These are phyloP conservation scores for Aselliscus stoliczkanus DNA, from an alignment of 2,797 vertebrate genomes.

Conservation along the genomic window DNA sequence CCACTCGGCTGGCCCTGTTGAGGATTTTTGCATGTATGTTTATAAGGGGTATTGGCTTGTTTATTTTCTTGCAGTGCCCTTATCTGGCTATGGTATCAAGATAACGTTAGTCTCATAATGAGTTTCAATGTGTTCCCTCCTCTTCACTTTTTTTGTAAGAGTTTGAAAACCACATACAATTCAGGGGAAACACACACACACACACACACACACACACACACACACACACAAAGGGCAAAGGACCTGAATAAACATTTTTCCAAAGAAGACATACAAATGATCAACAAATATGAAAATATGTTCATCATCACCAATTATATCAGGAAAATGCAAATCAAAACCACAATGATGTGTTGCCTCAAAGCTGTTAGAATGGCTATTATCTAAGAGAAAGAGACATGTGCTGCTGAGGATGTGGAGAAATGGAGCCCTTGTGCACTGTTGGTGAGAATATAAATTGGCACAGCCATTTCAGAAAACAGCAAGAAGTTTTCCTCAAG, in stretches of 20 bases:
- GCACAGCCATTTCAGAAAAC: background rate
- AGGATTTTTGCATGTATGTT: background rate
- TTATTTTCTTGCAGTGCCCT: background rate
- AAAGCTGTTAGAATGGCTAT: background rate
- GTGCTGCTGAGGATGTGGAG: too few relatives aligned
- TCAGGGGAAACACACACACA: background rate
- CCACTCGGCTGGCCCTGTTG: too few relatives aligned
- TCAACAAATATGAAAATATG: background rate
- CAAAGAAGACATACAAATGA: background rate
- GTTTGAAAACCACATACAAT: background rate
- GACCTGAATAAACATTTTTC: background rate
- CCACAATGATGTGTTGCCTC: background rate
- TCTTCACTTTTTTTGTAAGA: background rate
- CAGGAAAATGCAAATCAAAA: background rate
- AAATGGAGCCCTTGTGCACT: background rate
- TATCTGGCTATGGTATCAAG: background rate
- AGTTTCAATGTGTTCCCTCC: background rate
- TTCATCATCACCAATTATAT: background rate
- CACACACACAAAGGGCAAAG: background rate
- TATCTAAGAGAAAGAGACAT: background rate
- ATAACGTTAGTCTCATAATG: background rate
- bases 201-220: too few relatives aligned
- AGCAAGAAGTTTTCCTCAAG: background rate
- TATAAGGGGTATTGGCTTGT: background rate
- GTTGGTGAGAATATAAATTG: background rate